These are phyloP conservation scores for Apantesis nais DNA, from an alignment of 2,888 invertebrate species.

Conservation along the genomic window DNA sequence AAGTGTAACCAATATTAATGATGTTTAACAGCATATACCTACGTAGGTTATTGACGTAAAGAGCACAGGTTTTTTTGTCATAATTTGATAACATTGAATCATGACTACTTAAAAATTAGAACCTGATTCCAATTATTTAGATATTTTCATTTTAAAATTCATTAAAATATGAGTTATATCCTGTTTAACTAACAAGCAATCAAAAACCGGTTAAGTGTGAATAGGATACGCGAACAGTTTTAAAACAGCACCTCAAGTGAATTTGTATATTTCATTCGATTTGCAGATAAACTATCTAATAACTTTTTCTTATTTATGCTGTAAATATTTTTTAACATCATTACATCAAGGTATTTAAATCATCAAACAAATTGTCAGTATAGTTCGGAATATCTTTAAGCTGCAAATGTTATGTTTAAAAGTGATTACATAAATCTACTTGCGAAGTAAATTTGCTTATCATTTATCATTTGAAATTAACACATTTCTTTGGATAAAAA, in stretches of 20 bases:
- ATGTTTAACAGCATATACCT: constrained; percentile 8
- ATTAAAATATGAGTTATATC: constrained; percentile 7
- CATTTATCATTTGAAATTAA: background rate
- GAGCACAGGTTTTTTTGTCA: background rate
- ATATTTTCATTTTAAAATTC: constrained; percentile 1
- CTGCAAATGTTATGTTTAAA: background rate
- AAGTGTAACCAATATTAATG: constrained; percentile 7
- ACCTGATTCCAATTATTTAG: background rate
- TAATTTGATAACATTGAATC: background rate
- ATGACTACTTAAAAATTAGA: background rate
- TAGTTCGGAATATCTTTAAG: background rate
- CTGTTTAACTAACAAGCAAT: constrained; percentile 6
- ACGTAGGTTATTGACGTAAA: background rate
- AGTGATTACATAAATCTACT: background rate
- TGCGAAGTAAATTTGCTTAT: background rate
- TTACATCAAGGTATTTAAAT: background rate
- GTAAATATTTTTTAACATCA: background rate
- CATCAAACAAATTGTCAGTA: background rate
- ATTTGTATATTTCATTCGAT: background rate
- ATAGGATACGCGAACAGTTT: background rate
- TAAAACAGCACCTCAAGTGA: background rate
- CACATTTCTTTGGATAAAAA: background rate
- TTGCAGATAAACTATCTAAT: background rate
- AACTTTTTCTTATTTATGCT: background rate
- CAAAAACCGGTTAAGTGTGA: background rate